Percentiles rank a stretch among this genome's conserved stretches.
phyloP scores from a whole-genome alignment of 1,140 invertebrate genomes.

The Delia radicum region DNA sequence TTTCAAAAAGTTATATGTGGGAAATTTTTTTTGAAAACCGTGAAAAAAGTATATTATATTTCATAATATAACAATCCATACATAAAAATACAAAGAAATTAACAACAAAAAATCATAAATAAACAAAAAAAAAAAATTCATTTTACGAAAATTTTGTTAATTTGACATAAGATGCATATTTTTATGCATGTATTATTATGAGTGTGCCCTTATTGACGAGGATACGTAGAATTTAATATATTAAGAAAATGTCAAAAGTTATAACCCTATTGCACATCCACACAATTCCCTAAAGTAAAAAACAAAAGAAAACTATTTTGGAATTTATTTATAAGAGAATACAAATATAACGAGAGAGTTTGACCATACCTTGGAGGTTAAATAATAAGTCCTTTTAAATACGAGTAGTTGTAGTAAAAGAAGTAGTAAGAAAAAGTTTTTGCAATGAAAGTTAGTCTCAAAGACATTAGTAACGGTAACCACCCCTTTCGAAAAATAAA shows the following conservation, averaged over 20 bases:
- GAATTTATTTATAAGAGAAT: not conserved
- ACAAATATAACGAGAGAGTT: slow-evolving; percentile 18
- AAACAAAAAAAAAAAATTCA: no score
- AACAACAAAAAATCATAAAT: no score
- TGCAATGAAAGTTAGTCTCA: no score
- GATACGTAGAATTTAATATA: no score
- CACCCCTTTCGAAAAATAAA: no score
- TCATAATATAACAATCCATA: no score
- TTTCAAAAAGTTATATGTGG: no score
- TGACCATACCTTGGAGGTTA: slow-evolving; percentile 21
- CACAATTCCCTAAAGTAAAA: not conserved
- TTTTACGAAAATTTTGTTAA: no score
- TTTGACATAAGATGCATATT: not conserved
- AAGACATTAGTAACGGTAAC: not conserved
- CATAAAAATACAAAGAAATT: no score
- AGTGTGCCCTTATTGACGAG: no score
- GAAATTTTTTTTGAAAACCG: no score
- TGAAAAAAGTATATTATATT: no score
- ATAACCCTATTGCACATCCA: not conserved
- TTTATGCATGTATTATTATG: not conserved
- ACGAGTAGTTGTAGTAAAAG: not conserved
- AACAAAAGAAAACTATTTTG: slow-evolving; percentile 17
- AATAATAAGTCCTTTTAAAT: slow-evolving; percentile 8
- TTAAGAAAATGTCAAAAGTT: not conserved
- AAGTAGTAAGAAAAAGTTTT: not conserved